phyloP scores from a whole-genome alignment of 2,113 vertebrate genomes.

The Sylvilagus bachmani region DNA sequence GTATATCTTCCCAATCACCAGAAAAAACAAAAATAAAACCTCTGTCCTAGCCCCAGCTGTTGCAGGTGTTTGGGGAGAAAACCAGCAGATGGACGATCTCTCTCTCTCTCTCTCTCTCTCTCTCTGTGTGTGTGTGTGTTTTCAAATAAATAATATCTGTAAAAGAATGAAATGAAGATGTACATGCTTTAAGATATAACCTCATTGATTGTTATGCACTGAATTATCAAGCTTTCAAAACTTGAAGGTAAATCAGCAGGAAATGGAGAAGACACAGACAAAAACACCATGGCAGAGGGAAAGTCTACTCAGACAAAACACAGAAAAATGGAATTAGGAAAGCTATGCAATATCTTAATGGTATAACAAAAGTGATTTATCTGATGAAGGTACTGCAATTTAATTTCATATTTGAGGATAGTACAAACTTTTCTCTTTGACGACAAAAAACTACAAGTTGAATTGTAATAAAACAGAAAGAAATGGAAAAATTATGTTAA shows the following conservation, averaged over 20 bases:
- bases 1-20: background rate
- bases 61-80: too few species aligned
- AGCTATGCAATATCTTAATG: background rate
- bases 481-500: background rate
- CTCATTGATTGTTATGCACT: background rate
- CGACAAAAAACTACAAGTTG: background rate
- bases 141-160: too few species aligned
- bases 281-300: background rate
- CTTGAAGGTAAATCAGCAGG: background rate
- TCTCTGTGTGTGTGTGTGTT: too few species aligned
- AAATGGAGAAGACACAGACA: background rate
- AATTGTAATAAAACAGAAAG: conserved; percentile 51
- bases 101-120: too few species aligned
- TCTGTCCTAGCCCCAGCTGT: background rate
- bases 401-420: background rate
- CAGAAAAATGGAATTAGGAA: background rate
- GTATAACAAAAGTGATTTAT: background rate
- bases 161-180: background rate
- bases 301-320: background rate
- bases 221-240: background rate
- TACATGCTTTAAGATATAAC: background rate
- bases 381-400: background rate
- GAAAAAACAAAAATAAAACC: background rate
- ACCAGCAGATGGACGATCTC: too few species aligned
- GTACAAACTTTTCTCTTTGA: background rate